Base-by-base conservation (phyloP, 2,797 vertebrate genomes). In the Neoniphon sammara region DNA sequence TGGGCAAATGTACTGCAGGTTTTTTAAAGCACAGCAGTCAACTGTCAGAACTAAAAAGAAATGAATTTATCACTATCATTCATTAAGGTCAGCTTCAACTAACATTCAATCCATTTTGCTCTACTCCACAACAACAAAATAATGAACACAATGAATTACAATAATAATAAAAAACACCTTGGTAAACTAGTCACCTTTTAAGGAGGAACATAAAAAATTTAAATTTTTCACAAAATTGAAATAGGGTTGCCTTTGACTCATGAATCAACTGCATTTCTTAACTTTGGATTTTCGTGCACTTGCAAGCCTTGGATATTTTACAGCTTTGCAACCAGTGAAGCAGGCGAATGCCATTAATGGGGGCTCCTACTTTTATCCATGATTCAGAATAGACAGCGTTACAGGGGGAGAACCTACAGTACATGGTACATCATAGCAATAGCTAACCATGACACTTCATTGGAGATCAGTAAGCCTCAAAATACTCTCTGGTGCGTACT, bases 71-170 rank as follows among this genome's bases (percentile, higher is more conserved):
- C 83, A 86, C 71, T 77, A 69, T 84, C 87, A 91, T 92, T 90
- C 88, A 83, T 73, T 87, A 84, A 83, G 70, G 78, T 90, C 81
- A 88, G 61, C 74, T 79, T 88, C 65, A 73, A 75, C 73, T 82
- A 90, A 83, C 88, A 92, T 89, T 92, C 90, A 89, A 73, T 82
- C 75, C 62, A 78, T 78, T 86, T 85, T 80, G 31, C 59, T 83
- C 71, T 75, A 75, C 50, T 81, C 68, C 62, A 84, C 77, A 81
- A 85, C 18, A 76, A 66, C 64, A 85, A 81, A 85, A 72, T 52
- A 74, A 75, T 73, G 73, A 83, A 84, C 83, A 87, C 61, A 78
- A 73, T 81, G 52, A 85, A 83, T 75, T 75, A 80, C 59, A 81
- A 57, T 75, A 69, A 82, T 79, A 85, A 34, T n/a, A 77, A 72